Conservation (phyloP, 2,113 vertebrate genomes). For the Heteronetta atricapilla region DNA sequence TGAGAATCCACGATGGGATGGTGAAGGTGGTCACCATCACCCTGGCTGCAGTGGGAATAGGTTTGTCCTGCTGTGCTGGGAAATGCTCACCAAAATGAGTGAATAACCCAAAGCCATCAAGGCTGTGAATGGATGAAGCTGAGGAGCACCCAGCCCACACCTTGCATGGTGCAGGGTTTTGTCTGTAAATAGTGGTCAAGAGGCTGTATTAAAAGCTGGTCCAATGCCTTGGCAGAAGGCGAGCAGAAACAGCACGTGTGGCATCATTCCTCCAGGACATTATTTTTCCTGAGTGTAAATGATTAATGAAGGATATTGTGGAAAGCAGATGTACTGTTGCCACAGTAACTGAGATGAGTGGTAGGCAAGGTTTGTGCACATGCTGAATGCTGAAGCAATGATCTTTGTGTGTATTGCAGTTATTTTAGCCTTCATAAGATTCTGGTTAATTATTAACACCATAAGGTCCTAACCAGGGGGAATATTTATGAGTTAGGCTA, state of each 20-base stretch:
- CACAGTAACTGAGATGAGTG: constrained; percentile 50
- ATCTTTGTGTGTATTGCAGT: neutral
- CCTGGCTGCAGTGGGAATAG: neutral
- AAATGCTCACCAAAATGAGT: neutral
- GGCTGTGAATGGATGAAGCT: neutral
- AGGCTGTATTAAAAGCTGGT: neutral
- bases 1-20: neutral
- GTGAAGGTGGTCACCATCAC: rapidly evolving
- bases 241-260: neutral
- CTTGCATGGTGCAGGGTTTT: no score
- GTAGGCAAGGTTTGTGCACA: constrained; percentile 16
- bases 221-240: neutral
- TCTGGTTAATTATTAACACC: constrained; percentile 67
- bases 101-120: neutral
- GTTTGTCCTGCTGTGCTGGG: neutral
- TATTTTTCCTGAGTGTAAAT: constrained; percentile 25
- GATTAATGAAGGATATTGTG: constrained; percentile 62
- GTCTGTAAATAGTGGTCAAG: neutral
- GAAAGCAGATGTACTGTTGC: constrained; percentile 58
- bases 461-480: neutral
- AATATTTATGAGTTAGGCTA: constrained; percentile 11
- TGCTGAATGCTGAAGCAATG: constrained; percentile 3
- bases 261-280: neutral
- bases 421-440: constrained; percentile 28
- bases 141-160: neutral